Evolutionary conservation across 2,888 invertebrate species (phyloP).

Genomic region (Hemistola chrysoprasaria): DNA sequence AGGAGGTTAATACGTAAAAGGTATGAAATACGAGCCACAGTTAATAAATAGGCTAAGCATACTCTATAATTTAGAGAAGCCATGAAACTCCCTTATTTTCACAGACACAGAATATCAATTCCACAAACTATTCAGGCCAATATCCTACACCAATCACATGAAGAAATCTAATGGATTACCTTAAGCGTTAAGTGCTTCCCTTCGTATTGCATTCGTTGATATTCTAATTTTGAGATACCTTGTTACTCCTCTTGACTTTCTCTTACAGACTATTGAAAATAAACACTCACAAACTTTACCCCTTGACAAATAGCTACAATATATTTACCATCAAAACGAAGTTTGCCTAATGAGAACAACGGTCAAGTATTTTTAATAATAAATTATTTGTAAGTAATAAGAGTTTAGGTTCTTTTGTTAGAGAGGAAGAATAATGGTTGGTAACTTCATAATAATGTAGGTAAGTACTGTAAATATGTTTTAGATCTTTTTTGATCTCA

Average conservation of each 20-base stretch:
- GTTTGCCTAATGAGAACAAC: constrained; percentile 18
- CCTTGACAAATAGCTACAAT: constrained; percentile 29
- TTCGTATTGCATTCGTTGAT: too few species aligned
- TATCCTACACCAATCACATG: too few species aligned
- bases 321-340: constrained; percentile 26
- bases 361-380: constrained; percentile 29
- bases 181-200: too few species aligned
- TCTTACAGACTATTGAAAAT: constrained; percentile 14
- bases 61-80: too few species aligned
- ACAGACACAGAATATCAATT: too few species aligned
- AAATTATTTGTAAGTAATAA: constrained; percentile 26
- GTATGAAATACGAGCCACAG: too few species aligned
- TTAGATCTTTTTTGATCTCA: constrained; percentile 1
- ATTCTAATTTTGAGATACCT: constrained; percentile 15
- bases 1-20: too few species aligned
- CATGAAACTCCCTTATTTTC: too few species aligned
- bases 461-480: constrained; percentile 5
- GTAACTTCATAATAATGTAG: constrained; percentile 3
- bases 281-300: constrained; percentile 16
- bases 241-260: too few species aligned
- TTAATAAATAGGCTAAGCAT: too few species aligned
- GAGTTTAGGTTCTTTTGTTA: constrained; percentile 16
- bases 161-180: too few species aligned
- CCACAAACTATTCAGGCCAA: too few species aligned
- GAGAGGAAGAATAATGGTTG: constrained; percentile 10